phyloP scores from a whole-genome alignment of 2,888 invertebrate species.

The Lacanobia oleracea region DNA sequence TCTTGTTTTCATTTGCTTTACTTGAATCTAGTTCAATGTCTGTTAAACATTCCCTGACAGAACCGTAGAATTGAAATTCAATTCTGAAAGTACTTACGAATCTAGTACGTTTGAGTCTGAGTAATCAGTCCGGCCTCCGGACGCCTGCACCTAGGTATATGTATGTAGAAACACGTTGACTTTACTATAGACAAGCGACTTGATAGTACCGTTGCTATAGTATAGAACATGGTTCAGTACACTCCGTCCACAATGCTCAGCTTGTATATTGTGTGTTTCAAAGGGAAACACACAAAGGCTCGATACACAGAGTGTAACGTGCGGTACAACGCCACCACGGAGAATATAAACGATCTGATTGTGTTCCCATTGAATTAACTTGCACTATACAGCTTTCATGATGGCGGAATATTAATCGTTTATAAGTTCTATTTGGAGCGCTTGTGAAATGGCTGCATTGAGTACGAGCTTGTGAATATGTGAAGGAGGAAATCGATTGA shows the following conservation, averaged over 20 bases:
- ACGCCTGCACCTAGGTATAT: slow-evolving; percentile 10
- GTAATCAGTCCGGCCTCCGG: slow-evolving; percentile 29
- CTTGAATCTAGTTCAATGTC: slow-evolving; percentile 16
- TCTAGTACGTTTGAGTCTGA: slow-evolving; percentile 18
- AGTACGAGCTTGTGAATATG: slow-evolving; percentile 21
- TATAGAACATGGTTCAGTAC: slow-evolving; percentile 73
- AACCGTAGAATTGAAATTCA: slow-evolving; percentile 5
- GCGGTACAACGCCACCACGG: slow-evolving; percentile 65
- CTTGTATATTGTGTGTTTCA: slow-evolving; percentile 81
- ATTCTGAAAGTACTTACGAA: slow-evolving; percentile 16
- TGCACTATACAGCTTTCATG: slow-evolving; percentile 63
- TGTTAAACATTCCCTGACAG: slow-evolving; percentile 2
- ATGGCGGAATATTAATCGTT: slow-evolving; percentile 64
- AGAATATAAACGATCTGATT: slow-evolving; percentile 71
- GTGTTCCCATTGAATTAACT: slow-evolving; percentile 69
- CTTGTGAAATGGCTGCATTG: slow-evolving; percentile 38
- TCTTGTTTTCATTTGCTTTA: slow-evolving; percentile 14
- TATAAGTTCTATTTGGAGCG: slow-evolving; percentile 54
- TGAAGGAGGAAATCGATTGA: slow-evolving; percentile 14
- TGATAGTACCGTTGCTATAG: slow-evolving; percentile 61
- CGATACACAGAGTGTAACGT: slow-evolving; percentile 73
- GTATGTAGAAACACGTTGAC: slow-evolving; percentile 46
- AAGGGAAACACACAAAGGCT: slow-evolving; percentile 79
- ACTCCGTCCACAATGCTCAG: slow-evolving; percentile 72
- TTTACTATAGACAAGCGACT: slow-evolving; percentile 52